Conservation (phyloP, 2,113 vertebrate species). For the Circaetus cinerascens region DNA sequence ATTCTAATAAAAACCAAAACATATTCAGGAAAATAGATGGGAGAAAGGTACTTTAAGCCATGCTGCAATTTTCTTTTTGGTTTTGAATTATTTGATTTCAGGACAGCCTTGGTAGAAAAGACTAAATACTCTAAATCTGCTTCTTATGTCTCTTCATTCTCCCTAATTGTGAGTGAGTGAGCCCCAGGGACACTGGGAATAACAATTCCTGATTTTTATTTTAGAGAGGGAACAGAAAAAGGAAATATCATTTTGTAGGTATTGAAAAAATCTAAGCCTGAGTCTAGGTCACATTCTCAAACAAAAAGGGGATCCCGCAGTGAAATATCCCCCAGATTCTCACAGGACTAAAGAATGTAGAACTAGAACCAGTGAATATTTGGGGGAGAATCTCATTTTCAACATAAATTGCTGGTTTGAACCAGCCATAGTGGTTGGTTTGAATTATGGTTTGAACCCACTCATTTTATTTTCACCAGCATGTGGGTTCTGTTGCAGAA, state of each 20-base stretch:
- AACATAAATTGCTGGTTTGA: not conserved
- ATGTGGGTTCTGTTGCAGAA: not conserved
- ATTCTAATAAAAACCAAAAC: not conserved
- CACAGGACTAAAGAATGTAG: not conserved
- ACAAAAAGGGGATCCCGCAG: not conserved
- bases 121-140: not conserved
- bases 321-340: not conserved
- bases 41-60: not conserved
- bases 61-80: not conserved
- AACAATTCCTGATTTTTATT: not conserved
- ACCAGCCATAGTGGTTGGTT: fast-evolving
- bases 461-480: not conserved
- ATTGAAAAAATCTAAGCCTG: not conserved
- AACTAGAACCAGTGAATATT: not conserved
- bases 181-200: not conserved
- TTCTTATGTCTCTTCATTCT: not conserved
- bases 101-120: not conserved
- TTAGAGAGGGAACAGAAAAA: not conserved
- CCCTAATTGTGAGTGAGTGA: not conserved
- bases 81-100: not conserved
- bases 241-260: not conserved
- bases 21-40: not conserved
- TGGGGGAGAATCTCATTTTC: not conserved
- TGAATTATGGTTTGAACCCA: not conserved
- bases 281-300: not conserved